Base-by-base conservation (phyloP, 2,113 vertebrate genomes). In the Lontra canadensis region DNA sequence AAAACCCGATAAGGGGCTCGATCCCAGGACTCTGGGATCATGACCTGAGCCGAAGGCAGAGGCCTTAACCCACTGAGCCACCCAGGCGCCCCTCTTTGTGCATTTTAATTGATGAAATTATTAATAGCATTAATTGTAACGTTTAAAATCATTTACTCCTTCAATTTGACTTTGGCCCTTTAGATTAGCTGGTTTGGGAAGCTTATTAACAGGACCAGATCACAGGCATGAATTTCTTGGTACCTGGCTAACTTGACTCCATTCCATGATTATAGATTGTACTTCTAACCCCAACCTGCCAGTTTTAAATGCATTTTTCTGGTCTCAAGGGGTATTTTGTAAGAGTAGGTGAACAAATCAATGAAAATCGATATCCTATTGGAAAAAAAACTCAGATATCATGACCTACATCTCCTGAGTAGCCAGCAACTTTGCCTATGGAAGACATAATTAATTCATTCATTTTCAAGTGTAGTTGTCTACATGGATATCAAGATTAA, bases 311-410 rank as follows among this genome's bases (percentile, higher is more conserved):
- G 21, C 26, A 95, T 91, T 97, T 57, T 69, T 87, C 94, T 92
- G 42, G 39, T 85, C 73, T 96, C 83, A 92, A 85, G 57, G 44
- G 36, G 11, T 80, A 44, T 94, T 96, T 95, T 81, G 15, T 90
- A 94, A 90, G 17, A 82, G 20, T 25, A 59, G 90, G 63, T 88
- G 94, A 92, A 78, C 59, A 90, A 90, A 95, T 97, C 49, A 42
- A 90, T 98, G 4, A 20, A 63, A 96, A 95, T 95, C 0, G 4
- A 97, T 97, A 96, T 95, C n/a, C 80, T 61, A 67, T 96, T 96
- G 42, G 74, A 29, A 82, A 95, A 81, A 95, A 80, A 15, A 3
- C 26, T 96, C 79, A 94, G 23, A 78, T 92, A 90, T 88, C 89
- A 76, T 95, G 61, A 80, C 80, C 92, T 92, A 47, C 14, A 69